These are phyloP conservation scores for Sebastes taczanowskii DNA, from an alignment of 2,797 vertebrate genomes.

Conservation along the genomic window DNA sequence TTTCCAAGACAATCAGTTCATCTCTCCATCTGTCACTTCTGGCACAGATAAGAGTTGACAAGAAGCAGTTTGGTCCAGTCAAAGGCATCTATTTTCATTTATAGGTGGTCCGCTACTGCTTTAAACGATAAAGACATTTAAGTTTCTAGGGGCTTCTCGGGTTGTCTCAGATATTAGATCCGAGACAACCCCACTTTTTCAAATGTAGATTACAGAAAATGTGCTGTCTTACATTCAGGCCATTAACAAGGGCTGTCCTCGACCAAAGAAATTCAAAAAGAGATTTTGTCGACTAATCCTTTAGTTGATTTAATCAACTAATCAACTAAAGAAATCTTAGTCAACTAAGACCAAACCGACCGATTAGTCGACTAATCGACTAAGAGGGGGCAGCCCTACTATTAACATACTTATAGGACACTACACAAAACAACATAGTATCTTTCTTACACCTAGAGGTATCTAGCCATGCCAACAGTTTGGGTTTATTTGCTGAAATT, in stretches of 20 bases:
- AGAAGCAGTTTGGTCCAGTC: not conserved
- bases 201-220: not conserved
- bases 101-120: not conserved
- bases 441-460: not conserved
- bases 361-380: too few relatives aligned
- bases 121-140: not conserved
- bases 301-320: too few relatives aligned
- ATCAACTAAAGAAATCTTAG: too few relatives aligned
- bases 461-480: not conserved
- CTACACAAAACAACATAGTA: not conserved
- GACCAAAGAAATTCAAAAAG: too few relatives aligned
- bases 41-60: conserved; percentile 1
- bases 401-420: not conserved
- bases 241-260: not conserved
- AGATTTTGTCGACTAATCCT: too few relatives aligned
- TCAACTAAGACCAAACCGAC: too few relatives aligned
- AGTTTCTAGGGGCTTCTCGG: not conserved
- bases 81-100: conserved; percentile 4
- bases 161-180: not conserved
- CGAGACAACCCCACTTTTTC: not conserved
- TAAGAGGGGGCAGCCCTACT: too few relatives aligned
- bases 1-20: not conserved
- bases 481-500: not conserved
- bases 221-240: not conserved
- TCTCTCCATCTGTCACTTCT: conserved; percentile 29